Percentiles rank a stretch among this genome's conserved stretches.
Evolutionary conservation across 1,140 invertebrate genomes (phyloP).

Genomic region (Ectropis grisescens): DNA sequence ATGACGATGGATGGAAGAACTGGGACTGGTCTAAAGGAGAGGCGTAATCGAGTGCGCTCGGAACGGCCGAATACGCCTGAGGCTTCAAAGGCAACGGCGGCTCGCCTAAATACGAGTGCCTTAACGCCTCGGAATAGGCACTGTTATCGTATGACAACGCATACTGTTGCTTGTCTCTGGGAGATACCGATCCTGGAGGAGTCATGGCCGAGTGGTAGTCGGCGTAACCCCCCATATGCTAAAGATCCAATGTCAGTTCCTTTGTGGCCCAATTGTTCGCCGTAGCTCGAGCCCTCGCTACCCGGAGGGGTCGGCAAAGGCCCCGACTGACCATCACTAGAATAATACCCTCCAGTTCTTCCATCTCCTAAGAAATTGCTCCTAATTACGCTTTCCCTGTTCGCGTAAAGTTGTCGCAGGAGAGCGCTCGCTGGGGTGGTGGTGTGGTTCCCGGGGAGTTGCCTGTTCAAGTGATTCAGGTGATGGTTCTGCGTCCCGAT

Average conservation of each 20-base stretch:
- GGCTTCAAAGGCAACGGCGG: constrained; percentile 89
- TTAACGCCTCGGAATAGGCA: constrained; percentile 58
- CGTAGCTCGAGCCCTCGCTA: constrained; percentile 83
- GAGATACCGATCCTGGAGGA: constrained; percentile 94
- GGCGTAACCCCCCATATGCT: constrained; percentile 77
- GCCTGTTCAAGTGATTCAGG: constrained; percentile 76
- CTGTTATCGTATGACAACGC: constrained; percentile 58
- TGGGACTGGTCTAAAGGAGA: constrained; percentile 81
- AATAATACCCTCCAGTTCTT: constrained; percentile 67
- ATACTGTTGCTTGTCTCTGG: constrained; percentile 86
- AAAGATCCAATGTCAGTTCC: constrained; percentile 51
- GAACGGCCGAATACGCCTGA: constrained; percentile 82
- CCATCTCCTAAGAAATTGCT: constrained; percentile 85
- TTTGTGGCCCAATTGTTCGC: constrained; percentile 74
- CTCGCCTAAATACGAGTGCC: constrained; percentile 72
- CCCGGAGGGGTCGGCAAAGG: constrained; percentile 89
- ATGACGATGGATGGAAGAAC: constrained; percentile 85
- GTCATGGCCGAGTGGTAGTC: constrained; percentile 95
- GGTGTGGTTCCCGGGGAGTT: constrained; percentile 65
- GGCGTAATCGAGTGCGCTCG: constrained; percentile 67
- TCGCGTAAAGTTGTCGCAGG: constrained; percentile 90
- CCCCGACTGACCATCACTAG: constrained; percentile 73
- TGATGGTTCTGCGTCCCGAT: constrained; percentile 85
- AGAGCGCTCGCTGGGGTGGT: constrained; percentile 86
- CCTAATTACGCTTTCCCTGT: constrained; percentile 93